These are phyloP conservation scores for Temnothorax ravouxi DNA, from an alignment of 2,888 invertebrate genomes.

Conservation along the genomic window DNA sequence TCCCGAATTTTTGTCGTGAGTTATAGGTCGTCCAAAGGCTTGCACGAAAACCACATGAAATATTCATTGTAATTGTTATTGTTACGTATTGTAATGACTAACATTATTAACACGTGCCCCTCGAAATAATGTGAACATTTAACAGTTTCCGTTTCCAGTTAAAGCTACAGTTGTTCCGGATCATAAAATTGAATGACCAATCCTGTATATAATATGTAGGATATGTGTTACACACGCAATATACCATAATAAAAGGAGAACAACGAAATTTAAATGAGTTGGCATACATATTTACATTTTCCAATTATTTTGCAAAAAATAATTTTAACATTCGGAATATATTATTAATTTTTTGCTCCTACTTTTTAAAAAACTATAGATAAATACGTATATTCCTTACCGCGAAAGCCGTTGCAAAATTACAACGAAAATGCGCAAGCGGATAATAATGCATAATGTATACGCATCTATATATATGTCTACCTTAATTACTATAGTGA, in stretches of 20 bases:
- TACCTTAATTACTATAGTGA: constrained; percentile 1
- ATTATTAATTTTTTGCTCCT: background rate
- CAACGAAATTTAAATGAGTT: background rate
- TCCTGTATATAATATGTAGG: background rate
- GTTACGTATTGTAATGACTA: background rate
- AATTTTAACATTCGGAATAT: background rate
- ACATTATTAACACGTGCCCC: constrained; percentile 19
- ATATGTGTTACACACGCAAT: background rate
- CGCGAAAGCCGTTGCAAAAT: background rate
- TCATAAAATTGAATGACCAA: constrained; percentile 13
- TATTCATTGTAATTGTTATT: constrained; percentile 3
- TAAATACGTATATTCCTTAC: background rate
- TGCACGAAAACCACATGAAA: constrained; percentile 6
- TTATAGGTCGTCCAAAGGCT: background rate
- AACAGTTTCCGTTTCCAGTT: constrained; percentile 23
- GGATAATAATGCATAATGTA: constrained; percentile 9
- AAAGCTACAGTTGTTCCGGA: background rate
- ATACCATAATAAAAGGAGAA: background rate
- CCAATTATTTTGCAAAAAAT: background rate
- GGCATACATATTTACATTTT: too few species aligned
- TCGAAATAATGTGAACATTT: constrained; percentile 2
- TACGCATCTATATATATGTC: constrained; percentile 13
- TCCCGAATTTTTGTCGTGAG: background rate
- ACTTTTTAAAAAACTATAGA: background rate
- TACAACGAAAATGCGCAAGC: background rate